Base-by-base conservation (phyloP, 2,113 vertebrate genomes). In the Sinocyclocheilus grahami region DNA sequence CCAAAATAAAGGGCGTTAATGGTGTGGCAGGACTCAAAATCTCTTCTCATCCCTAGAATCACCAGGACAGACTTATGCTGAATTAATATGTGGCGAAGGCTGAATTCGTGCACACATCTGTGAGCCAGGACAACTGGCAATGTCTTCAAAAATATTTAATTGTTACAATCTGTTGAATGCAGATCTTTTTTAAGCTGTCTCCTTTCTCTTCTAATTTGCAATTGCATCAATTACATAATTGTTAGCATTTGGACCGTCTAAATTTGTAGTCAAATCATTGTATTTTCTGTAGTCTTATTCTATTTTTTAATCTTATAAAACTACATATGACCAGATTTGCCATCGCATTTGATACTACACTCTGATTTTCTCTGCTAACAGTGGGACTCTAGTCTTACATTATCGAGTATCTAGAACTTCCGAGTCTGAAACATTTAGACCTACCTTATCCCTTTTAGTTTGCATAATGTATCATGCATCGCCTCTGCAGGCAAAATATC, bases 161-260 rank as follows among this genome's bases (percentile, higher is more conserved):
- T 89, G 88, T 89, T 92, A 89, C 92, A 89, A 85, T 91, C 86
- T 93, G 86, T 84, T 83, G 37, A 37, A 74, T 78, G n/a, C 37
- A n/a, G 80, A 39, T 42, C 9, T 58, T 84, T 53, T 55, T 48
- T 48, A 55, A 67, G 63, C 63, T 30, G n/a, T 48, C 22, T 48
- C 13, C 72, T 14, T 24, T 76, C 5, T 46, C 20, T 46, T 37
- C 2, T 14, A 18, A 16, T 69, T 20, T 18, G 30, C 46, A 48
- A 10, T 53, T 63, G 10, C 14, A 9, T 27, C 51, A 39, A 20
- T n/a, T 24, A 1, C 9, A 81, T 20, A 62, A 58, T 37, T 46
- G 53, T 6, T 13, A 6, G 18, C 3, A 24, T 24, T 1, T 39
- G 13, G 16, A 27, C 24, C 3, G 27, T 20, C 2, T 30, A 60